These are phyloP conservation scores for Himalopsyche japonica DNA, from an alignment of 2,888 invertebrate species.

Conservation along the genomic window DNA sequence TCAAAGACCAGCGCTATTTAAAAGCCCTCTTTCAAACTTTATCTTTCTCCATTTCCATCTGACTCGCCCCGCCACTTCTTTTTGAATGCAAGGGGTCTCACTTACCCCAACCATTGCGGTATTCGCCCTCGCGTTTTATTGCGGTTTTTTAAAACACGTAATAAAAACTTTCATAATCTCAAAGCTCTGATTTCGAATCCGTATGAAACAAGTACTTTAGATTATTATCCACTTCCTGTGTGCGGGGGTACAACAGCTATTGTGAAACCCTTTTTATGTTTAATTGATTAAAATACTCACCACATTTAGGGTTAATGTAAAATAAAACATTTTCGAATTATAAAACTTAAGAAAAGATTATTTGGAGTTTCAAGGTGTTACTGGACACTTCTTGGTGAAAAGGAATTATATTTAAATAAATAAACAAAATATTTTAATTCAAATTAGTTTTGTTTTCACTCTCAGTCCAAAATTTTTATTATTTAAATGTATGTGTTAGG, in stretches of 20 bases:
- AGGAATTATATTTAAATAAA: too few species aligned
- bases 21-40: conserved; percentile 4
- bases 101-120: background rate
- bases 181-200: background rate
- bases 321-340: too few species aligned
- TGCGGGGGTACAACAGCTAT: background rate
- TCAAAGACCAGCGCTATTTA: background rate
- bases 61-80: background rate
- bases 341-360: too few species aligned
- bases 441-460: too few species aligned
- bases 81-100: background rate
- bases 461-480: too few species aligned
- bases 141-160: background rate
- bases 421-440: too few species aligned
- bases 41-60: conserved; percentile 4
- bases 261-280: background rate
- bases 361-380: too few species aligned
- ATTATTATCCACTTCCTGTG: background rate
- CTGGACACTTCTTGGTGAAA: too few species aligned
- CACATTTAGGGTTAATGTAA: background rate
- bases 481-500: too few species aligned
- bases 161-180: background rate
- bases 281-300: background rate
- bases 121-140: background rate
- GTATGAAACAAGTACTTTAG: background rate